Conservation (phyloP, 2,113 vertebrate genomes). For the Cottus gobio region DNA sequence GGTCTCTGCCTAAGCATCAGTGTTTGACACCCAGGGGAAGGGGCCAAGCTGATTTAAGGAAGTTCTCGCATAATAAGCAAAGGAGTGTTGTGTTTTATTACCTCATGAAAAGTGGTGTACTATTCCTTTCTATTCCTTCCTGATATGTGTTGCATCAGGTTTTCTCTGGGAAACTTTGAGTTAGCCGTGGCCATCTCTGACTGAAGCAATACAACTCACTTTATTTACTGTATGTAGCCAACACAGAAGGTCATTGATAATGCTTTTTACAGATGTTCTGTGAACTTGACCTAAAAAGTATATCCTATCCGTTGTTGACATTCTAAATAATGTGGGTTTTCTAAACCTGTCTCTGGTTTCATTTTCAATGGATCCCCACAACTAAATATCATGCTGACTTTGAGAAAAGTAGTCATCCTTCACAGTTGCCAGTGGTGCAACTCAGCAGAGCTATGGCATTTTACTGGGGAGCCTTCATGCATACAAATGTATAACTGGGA, state of each 20-base stretch:
- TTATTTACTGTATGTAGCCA: neutral
- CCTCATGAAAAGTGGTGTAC: neutral
- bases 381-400: neutral
- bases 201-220: neutral
- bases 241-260: conserved; percentile 4
- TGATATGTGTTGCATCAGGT: neutral
- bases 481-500: neutral
- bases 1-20: no score
- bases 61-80: neutral
- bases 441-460: neutral
- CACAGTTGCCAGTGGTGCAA: neutral
- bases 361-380: neutral
- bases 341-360: neutral
- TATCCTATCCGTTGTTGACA: neutral
- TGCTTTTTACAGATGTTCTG: neutral
- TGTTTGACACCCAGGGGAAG: no score
- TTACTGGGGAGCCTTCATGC: neutral
- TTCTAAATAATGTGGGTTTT: neutral
- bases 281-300: conserved; percentile 1
- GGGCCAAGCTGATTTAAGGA: neutral
- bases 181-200: neutral
- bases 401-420: neutral
- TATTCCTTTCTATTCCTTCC: neutral
- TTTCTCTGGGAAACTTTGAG: neutral
- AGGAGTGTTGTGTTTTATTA: no score